Evolutionary conservation across 2,888 invertebrate species (phyloP), one percentile per base, ranked within the genome.

Genomic region (Drosophila glabriapex): DNA sequence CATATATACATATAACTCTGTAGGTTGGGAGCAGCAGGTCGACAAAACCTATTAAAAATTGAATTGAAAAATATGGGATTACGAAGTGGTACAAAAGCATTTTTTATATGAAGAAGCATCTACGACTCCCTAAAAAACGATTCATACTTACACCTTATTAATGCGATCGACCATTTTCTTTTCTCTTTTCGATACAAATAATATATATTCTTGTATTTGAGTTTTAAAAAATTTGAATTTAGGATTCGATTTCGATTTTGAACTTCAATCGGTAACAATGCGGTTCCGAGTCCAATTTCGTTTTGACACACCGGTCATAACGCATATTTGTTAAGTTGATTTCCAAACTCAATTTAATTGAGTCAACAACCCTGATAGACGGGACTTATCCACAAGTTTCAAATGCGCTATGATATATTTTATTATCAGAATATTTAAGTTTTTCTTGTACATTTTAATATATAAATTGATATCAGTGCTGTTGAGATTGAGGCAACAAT

Each of bases 401-500:
- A 56, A 56, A 68, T 68, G 55, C 55, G 49, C 68, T 68, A 56
- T 49, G 52, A 58, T 70, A 70, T 70, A 50, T 62, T 71, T 72
- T 73, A 58, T 63, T 63, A 58, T 72, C 54, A 28, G 60, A 54
- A 61, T 72, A 71, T 69, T 54, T 50, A 69, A 53, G 52, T 58
- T 50, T 58, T 37, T 70, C 43, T 59, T 69, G 53, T 55, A 70
- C 70, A 61, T 71, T 31, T 54, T 71, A 52, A 53, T 72, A 71
- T 37, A 70, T 54, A 54, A 50, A 62, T 62, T 72, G 50, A 43
- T 77, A 68, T 78, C 81, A 77, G 78, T 78, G 77, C 62, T 64
- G 54, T 77, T 65, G 62, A 67, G 54, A 80, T 75, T 82, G 68
- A 83, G 70, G 76, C 80, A 81, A 73, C 73, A 80, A 76, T 71